Evolutionary conservation across 2,113 vertebrate species (phyloP), one percentile per base, ranked within the genome.

Genomic region (Anser cygnoides): DNA sequence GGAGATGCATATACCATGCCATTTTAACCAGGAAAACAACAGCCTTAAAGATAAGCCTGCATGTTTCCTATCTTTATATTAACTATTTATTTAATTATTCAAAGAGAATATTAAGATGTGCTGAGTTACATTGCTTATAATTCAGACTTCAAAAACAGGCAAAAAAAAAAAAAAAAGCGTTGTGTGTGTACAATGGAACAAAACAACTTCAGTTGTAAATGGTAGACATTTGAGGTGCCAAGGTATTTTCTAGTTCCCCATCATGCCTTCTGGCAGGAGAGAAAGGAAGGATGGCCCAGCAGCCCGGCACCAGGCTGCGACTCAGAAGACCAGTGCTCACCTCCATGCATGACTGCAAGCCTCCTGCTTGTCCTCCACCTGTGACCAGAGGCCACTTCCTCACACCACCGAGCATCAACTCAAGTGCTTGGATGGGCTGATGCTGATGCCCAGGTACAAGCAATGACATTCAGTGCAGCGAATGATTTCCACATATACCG

Each of bases 381-480:
- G 9, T 13, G 68, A 35, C 13, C 46, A 77, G 18, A 1, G 1
- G 18, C 10, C 44, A 44, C 13, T 77, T 81, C 49, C 50, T 43
- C 49, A 37, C 0, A 0, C 11, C 49, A 62, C 33, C 52, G 68
- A 67, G 44, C 0, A 0, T 35, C 31, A 62, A 66, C 35, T 58
- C 11, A 10, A 55, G 21, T 16, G 18, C 63, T 84, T 52, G 23
- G 15, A 63, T 1, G 39, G 61, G 9, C 54, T 65, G 57, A 71
- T 71, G 46, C 41, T 3, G 9, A 81, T 55, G 22, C 21, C 46
- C 66, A 78, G 66, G 41, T 41, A 57, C 3, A 6, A 81, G 43
- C 14, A 87, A 29, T 29, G 67, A 55, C 8, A 21, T 11, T 22
- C n/a, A 79, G 10, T 10, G 58, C n/a, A 79, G 29, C 17, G 63